These are phyloP conservation scores for Elymnias hypermnestra DNA, from an alignment of 1,140 invertebrate species.

Conservation along the genomic window DNA sequence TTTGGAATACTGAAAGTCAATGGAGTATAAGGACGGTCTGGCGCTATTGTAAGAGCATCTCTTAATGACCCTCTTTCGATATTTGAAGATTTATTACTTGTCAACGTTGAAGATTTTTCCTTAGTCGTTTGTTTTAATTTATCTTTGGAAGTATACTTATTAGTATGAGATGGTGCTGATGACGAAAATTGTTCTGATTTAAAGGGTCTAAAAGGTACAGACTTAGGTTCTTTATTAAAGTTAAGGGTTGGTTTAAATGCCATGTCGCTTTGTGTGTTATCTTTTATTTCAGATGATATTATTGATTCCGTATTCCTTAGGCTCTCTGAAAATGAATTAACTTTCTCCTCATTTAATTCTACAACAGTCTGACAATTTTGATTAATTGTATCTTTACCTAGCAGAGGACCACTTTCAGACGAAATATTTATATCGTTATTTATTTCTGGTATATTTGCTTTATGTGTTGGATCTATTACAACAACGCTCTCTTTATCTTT, in stretches of 20 bases:
- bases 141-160: too few relatives aligned
- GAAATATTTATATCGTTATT: background rate
- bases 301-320: too few relatives aligned
- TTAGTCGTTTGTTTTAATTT: too few relatives aligned
- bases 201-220: background rate
- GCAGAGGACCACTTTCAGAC: background rate
- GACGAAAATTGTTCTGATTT: background rate
- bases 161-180: background rate
- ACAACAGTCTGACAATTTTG: background rate
- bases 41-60: conserved; percentile 83
- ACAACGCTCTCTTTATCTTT: background rate
- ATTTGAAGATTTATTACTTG: background rate
- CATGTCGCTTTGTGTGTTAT: background rate
- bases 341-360: background rate
- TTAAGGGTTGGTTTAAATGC: background rate
- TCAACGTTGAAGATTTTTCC: conserved; percentile 1
- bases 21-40: conserved; percentile 78
- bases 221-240: background rate
- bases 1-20: conserved; percentile 47
- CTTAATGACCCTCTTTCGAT: conserved; percentile 76
- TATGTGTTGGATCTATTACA: background rate
- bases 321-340: background rate
- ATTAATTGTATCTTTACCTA: background rate
- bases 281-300: background rate
- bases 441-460: background rate